Conservation (phyloP, 2,113 vertebrate species). For the Hiodon tergisus region DNA sequence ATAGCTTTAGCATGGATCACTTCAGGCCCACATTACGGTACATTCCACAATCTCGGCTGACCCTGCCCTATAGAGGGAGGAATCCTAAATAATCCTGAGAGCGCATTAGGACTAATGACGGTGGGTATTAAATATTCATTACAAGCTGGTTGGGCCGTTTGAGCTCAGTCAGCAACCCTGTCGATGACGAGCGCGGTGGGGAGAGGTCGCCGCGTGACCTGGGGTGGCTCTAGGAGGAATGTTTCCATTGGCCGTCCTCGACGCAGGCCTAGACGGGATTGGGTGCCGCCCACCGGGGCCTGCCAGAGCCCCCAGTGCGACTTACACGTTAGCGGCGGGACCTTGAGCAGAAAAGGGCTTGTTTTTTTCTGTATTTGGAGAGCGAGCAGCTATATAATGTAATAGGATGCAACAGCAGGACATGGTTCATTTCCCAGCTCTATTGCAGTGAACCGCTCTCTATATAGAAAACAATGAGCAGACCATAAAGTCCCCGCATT, state of each 20-base stretch:
- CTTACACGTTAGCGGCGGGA: too few species aligned
- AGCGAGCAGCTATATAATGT: neutral
- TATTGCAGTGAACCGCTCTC: too few species aligned
- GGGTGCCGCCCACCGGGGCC: too few species aligned
- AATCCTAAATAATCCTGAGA: constrained; percentile 48
- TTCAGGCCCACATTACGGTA: constrained; percentile 29
- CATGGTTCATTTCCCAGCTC: neutral
- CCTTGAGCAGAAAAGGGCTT: neutral
- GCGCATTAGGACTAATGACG: constrained; percentile 41
- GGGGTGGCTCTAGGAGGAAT: constrained; percentile 12
- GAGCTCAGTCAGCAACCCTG: neutral
- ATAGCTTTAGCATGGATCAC: neutral
- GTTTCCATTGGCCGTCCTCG: constrained; percentile 37
- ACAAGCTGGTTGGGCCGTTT: neutral
- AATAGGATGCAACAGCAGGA: neutral
- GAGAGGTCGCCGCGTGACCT: constrained; percentile 28
- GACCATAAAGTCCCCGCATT: neutral
- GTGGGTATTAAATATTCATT: constrained; percentile 38
- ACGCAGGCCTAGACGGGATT: too few species aligned
- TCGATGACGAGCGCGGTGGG: neutral
- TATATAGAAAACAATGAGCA: too few species aligned
- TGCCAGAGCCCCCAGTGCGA: too few species aligned
- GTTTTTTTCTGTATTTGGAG: neutral
- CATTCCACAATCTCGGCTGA: constrained; percentile 36
- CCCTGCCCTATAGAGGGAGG: constrained; percentile 34